These are phyloP conservation scores for Nesoenas mayeri DNA, from an alignment of 2,113 vertebrate genomes.

Conservation along the genomic window DNA sequence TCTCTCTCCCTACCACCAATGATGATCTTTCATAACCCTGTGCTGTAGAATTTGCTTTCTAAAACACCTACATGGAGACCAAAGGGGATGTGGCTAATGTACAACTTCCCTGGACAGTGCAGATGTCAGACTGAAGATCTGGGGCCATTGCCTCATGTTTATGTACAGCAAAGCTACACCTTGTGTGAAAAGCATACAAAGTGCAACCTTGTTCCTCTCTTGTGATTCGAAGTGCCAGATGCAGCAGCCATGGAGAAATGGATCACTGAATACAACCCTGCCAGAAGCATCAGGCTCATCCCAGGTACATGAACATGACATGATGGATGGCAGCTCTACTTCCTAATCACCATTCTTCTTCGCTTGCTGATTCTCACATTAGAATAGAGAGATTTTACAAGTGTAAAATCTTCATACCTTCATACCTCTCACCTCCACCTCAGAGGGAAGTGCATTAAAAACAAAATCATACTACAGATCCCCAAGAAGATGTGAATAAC, in stretches of 20 bases:
- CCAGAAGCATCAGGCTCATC: background rate
- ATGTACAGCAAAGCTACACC: background rate
- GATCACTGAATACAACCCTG: background rate
- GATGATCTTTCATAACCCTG: background rate
- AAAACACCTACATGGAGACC: fast-evolving
- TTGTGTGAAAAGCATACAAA: background rate
- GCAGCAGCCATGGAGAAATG: background rate
- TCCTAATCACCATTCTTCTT: background rate
- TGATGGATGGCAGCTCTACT: background rate
- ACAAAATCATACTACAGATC: background rate
- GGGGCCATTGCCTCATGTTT: background rate
- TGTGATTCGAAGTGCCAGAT: background rate
- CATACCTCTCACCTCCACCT: background rate
- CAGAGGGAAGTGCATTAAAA: background rate
- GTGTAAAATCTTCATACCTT: background rate
- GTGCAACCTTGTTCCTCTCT: background rate
- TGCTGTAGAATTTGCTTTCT: background rate
- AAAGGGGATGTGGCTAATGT: background rate
- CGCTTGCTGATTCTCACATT: background rate
- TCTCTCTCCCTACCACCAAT: background rate
- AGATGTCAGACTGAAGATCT: background rate
- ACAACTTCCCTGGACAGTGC: fast-evolving
- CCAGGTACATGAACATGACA: background rate
- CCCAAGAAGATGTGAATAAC: constrained; percentile 41
- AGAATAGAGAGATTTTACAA: background rate